These are phyloP conservation scores for Macrophya annulata DNA, from an alignment of 2,888 invertebrate genomes.

Conservation along the genomic window DNA sequence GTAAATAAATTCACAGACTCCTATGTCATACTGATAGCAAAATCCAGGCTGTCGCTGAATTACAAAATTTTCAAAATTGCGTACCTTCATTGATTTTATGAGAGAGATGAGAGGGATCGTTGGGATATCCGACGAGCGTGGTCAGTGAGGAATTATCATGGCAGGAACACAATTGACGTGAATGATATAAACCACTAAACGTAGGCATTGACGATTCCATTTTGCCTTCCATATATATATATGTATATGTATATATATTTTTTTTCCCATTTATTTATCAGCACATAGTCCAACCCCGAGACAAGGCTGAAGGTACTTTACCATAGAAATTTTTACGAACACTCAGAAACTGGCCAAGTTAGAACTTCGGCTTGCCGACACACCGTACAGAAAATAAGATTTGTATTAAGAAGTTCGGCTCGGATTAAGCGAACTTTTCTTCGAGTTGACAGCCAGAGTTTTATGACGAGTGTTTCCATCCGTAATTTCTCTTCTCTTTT, in stretches of 20 bases:
- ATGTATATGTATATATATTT: not conserved
- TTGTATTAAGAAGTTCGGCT: conserved; percentile 50
- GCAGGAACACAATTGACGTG: not conserved
- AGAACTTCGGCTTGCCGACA: not conserved
- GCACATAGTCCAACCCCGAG: not conserved
- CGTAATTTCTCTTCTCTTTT: not conserved
- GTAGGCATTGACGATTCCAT: not conserved
- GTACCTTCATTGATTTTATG: conserved; percentile 10
- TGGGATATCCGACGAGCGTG: not conserved
- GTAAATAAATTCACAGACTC: not conserved
- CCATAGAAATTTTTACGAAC: conserved; percentile 16
- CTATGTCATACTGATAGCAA: not conserved
- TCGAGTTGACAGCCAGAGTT: conserved; percentile 45
- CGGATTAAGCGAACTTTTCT: conserved; percentile 46
- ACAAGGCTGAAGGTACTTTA: not conserved
- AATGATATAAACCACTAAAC: conserved; percentile 25
- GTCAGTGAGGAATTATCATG: not conserved
- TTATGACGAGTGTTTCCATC: conserved; percentile 41
- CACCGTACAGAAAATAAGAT: conserved; percentile 72
- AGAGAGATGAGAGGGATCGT: conserved; percentile 18
- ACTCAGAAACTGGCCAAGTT: conserved; percentile 15
- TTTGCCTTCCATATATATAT: not conserved
- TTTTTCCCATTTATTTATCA: not conserved
- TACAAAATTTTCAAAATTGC: conserved; percentile 3
- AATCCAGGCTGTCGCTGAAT: not conserved